Percentiles rank a stretch among this genome's conserved stretches.
Conservation (phyloP, 2,113 vertebrate genomes). For the Micromys minutus region DNA sequence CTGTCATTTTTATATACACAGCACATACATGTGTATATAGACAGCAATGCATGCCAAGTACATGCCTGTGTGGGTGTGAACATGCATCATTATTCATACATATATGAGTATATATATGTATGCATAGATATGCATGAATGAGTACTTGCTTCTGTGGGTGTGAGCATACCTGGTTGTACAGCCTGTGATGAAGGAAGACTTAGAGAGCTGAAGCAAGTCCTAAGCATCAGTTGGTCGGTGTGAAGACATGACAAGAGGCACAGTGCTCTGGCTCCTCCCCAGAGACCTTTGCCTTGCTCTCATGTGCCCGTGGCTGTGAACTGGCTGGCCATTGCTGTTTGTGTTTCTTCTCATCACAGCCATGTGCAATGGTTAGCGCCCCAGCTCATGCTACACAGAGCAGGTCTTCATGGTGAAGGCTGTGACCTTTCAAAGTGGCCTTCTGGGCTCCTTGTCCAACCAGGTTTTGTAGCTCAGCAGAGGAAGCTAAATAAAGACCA, state of each 20-base stretch:
- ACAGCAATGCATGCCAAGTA: no score
- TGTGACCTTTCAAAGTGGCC: neutral
- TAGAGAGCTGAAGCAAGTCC: no score
- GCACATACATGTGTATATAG: no score
- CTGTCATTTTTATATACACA: neutral
- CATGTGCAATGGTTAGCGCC: neutral
- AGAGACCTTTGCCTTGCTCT: neutral
- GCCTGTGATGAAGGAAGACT: neutral
- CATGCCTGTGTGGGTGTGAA: neutral
- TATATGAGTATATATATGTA: neutral
- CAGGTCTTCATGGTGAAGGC: no score
- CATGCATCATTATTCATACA: neutral
- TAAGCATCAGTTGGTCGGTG: neutral
- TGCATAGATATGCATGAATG: neutral
- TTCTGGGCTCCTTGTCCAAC: neutral
- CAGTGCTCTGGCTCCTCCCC: accelerated
- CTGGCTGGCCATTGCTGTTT: accelerated
- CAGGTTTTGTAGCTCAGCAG: neutral
- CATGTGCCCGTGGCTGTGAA: accelerated
- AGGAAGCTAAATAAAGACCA: neutral
- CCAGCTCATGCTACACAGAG: neutral
- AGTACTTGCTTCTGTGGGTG: neutral
- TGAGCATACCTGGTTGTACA: neutral
- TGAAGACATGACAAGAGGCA: neutral
- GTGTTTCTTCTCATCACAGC: neutral